phyloP scores from a whole-genome alignment of 1,140 invertebrate genomes.

The Anastrepha ludens region DNA sequence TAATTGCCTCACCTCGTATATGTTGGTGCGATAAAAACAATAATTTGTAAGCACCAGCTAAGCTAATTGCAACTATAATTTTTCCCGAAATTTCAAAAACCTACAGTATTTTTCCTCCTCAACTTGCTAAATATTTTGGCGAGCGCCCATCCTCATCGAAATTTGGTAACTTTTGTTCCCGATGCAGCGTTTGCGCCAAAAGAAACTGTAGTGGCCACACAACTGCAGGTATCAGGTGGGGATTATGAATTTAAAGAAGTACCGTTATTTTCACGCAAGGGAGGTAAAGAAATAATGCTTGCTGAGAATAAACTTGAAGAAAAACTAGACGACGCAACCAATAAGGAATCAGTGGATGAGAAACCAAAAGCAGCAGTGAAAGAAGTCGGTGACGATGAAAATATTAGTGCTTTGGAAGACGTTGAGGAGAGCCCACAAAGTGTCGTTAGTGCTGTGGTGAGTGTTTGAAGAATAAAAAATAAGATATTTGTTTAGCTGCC shows the following conservation, averaged over 20 bases:
- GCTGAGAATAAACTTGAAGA: not conserved
- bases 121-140: not conserved
- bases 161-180: not conserved
- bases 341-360: no score
- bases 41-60: no score
- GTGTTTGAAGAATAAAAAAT: not conserved
- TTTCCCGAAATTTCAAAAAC: not conserved
- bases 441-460: not conserved
- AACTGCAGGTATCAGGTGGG: not conserved
- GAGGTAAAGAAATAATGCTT: not conserved
- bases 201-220: constrained; percentile 15
- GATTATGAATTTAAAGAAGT: constrained; percentile 13
- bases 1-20: no score
- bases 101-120: not conserved
- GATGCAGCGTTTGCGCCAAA: not conserved
- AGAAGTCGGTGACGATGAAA: not conserved
- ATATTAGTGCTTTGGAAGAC: not conserved
- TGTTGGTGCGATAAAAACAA: no score
- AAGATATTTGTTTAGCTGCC: not conserved
- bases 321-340: not conserved
- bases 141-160: not conserved
- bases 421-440: not conserved
- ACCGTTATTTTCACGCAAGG: not conserved
- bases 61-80: no score
- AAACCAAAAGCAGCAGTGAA: not conserved